phyloP scores from a whole-genome alignment of 2,888 invertebrate species.

The Ormyrus rosae region DNA sequence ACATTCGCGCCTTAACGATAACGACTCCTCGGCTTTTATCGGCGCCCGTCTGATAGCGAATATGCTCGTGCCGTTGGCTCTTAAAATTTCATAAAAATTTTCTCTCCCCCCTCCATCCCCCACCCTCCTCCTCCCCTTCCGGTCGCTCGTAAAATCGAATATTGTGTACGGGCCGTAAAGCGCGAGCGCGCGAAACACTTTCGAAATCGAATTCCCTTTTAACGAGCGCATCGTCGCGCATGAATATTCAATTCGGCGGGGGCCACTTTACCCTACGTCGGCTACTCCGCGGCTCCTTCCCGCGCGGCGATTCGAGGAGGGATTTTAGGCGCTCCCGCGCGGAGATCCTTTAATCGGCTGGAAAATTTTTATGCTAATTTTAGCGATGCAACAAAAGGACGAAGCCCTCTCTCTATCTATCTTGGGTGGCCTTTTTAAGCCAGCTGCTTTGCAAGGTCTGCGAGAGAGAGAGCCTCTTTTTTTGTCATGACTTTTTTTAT shows the following conservation, averaged over 20 bases:
- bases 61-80: not conserved
- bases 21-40: too few species aligned
- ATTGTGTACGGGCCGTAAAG: not conserved
- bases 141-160: slow-evolving; percentile 12
- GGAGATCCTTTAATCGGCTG: slow-evolving; percentile 21
- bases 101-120: not conserved
- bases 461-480: too few species aligned
- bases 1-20: too few species aligned
- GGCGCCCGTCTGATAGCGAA: too few species aligned
- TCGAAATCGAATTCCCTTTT: too few species aligned
- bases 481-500: too few species aligned
- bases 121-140: not conserved
- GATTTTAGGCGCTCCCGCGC: not conserved
- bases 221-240: too few species aligned
- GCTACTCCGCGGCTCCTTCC: not conserved
- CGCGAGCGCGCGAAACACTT: too few species aligned
- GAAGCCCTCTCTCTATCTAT: too few species aligned
- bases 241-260: too few species aligned
- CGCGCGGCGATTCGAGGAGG: not conserved
- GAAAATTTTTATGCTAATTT: slow-evolving; percentile 41
- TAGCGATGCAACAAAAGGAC: not conserved
- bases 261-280: not conserved
- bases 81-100: slow-evolving; percentile 14
- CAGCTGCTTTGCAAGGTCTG: too few species aligned
- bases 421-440: too few species aligned